phyloP scores from a whole-genome alignment of 2,113 vertebrate genomes.

The cattle (Bos taurus) region DNA sequence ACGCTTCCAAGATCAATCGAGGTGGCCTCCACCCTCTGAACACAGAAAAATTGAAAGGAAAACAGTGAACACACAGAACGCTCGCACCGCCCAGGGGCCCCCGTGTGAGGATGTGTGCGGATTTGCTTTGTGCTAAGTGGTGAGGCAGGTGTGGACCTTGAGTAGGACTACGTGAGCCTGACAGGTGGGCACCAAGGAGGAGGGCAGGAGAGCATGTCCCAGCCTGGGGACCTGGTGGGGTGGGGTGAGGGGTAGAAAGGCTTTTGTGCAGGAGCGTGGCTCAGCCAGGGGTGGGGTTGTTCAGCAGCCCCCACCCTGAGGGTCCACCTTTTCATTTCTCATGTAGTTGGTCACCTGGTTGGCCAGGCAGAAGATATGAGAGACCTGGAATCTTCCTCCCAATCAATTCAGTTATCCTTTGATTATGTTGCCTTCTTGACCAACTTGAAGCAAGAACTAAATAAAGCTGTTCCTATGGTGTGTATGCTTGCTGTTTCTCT shows the following conservation, averaged over 20 bases:
- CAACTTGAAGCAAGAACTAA: not conserved
- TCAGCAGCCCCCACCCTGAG: fast-evolving
- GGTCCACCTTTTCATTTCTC: not conserved
- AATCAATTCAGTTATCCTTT: not conserved
- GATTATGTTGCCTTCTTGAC: not conserved
- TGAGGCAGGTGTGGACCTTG: too few relatives aligned
- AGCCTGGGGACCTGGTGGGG: not conserved
- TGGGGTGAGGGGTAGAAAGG: too few relatives aligned
- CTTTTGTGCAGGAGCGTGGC: not conserved
- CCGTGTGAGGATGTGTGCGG: fast-evolving
- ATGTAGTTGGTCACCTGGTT: not conserved
- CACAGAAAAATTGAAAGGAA: not conserved
- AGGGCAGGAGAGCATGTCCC: not conserved
- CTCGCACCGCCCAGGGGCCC: not conserved
- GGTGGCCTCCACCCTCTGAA: not conserved
- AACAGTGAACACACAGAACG: not conserved
- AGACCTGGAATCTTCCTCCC: not conserved
- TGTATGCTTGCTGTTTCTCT: fast-evolving
- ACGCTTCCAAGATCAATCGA: not conserved
- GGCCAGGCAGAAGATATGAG: not conserved
- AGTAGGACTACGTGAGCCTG: not conserved
- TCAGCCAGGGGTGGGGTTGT: not conserved
- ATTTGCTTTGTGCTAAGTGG: not conserved
- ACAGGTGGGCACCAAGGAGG: not conserved
- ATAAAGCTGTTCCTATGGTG: not conserved